phyloP scores from a whole-genome alignment of 2,888 invertebrate species.

The Dolomedes plantarius region DNA sequence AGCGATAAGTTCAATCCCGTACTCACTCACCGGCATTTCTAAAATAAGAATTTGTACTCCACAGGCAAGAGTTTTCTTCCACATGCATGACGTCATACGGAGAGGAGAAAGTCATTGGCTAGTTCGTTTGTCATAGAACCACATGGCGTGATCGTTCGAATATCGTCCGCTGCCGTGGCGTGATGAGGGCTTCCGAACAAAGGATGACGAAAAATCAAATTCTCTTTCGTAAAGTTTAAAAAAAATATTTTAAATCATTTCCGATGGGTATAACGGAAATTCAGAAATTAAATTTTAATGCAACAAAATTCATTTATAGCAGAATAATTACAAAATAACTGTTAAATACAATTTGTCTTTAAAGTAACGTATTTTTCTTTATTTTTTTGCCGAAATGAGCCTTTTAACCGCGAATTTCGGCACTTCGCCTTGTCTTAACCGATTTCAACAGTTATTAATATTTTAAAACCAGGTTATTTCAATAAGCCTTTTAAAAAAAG shows the following conservation, averaged over 20 bases:
- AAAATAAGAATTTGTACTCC: conserved; percentile 56
- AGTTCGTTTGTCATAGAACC: conserved; percentile 50
- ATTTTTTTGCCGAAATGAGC: no score
- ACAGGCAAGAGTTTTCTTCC: conserved; percentile 1
- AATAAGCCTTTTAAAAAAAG: no score
- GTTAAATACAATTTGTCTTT: no score
- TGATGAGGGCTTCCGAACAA: conserved; percentile 32
- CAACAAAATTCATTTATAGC: no score
- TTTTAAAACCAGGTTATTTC: no score
- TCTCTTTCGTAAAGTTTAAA: background rate
- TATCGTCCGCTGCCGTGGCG: conserved; percentile 48
- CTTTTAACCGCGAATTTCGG: no score
- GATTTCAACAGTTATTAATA: no score
- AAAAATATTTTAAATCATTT: no score
- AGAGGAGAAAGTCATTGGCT: conserved; percentile 30
- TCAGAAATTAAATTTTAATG: no score
- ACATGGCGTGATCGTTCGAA: conserved; percentile 65
- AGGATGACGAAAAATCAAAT: conserved; percentile 1
- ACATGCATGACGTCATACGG: conserved; percentile 50
- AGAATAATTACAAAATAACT: no score
- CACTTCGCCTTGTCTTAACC: no score
- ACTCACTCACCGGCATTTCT: conserved; percentile 45
- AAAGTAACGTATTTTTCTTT: no score
- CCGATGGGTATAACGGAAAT: background rate
- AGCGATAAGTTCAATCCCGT: background rate